A percentile compares a stretch with the other conserved stretches of the same genome.
These are phyloP conservation scores for Hylaeus anthracinus DNA, from an alignment of 1,140 invertebrate genomes.

Conservation along the genomic window DNA sequence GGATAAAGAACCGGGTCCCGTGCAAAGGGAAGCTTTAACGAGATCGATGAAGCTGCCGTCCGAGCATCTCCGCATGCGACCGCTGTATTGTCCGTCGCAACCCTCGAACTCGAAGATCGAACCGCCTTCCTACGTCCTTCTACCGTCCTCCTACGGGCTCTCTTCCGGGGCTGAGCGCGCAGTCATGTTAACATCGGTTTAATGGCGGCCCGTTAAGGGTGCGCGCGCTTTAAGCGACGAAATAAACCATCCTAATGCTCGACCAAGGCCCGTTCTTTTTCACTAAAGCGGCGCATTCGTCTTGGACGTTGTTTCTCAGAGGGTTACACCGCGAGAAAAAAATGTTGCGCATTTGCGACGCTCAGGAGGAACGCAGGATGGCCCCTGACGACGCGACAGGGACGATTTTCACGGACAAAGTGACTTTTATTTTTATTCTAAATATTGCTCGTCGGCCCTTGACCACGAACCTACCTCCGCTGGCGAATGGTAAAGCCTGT, in stretches of 20 bases:
- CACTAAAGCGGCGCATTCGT: constrained; percentile 27
- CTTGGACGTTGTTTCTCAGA: constrained; percentile 19
- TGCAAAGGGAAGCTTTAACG: constrained; percentile 71
- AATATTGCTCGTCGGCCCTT: constrained; percentile 8
- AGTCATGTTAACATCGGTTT: constrained; percentile 65
- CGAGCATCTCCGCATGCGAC: constrained; percentile 14
- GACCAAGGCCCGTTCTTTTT: constrained; percentile 32
- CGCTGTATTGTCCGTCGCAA: constrained; percentile 28
- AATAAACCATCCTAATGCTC: constrained; percentile 58
- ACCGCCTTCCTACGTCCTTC: neutral
- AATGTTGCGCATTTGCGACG: constrained; percentile 27
- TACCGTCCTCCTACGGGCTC: too few species aligned
- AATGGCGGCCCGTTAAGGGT: constrained; percentile 58
- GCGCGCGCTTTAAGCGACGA: constrained; percentile 48
- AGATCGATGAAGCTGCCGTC: constrained; percentile 71
- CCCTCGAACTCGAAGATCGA: constrained; percentile 11
- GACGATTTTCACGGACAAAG: constrained; percentile 17
- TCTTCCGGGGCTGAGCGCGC: neutral
- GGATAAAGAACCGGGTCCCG: constrained; percentile 62
- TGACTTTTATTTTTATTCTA: constrained; percentile 38
- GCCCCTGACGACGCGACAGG: neutral
- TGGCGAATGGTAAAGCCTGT: neutral
- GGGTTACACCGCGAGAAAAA: neutral
- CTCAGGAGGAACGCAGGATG: neutral
- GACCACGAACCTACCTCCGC: neutral